Evolutionary conservation across 2,888 invertebrate species (phyloP).

Genomic region (Lepetodrilus schrolli): DNA sequence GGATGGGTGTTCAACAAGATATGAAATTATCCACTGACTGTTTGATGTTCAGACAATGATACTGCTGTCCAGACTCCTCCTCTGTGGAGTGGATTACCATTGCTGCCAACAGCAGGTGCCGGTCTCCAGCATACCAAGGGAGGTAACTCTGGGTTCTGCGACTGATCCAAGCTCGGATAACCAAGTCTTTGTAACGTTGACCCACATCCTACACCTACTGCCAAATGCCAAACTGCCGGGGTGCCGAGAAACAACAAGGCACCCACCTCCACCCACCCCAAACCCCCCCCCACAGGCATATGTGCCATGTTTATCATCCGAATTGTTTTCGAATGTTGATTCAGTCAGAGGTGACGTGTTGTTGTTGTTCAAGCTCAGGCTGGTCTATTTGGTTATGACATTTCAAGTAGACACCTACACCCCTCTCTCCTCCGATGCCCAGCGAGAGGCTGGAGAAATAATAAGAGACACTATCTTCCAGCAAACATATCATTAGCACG

Average conservation of each 20-base stretch:
- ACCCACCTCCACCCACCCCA: too few species aligned
- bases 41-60: too few species aligned
- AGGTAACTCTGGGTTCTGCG: background rate
- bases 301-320: slow-evolving; percentile 1
- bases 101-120: background rate
- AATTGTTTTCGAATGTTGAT: background rate
- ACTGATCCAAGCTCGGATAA: background rate
- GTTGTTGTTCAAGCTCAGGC: slow-evolving; percentile 11
- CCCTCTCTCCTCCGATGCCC: background rate
- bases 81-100: too few species aligned
- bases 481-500: background rate
- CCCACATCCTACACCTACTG: background rate
- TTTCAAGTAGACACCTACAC: background rate
- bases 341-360: slow-evolving; percentile 7
- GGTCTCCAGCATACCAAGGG: background rate
- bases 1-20: too few species aligned
- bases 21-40: too few species aligned
- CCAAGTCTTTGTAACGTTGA: background rate
- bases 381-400: background rate
- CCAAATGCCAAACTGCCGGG: background rate
- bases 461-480: background rate
- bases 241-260: background rate
- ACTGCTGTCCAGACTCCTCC: too few species aligned
- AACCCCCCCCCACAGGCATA: too few species aligned
- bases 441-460: too few species aligned